Evolutionary conservation across 2,888 invertebrate species (phyloP), one percentile per base, ranked within the genome.

Genomic region (Cyclophora albipunctata): DNA sequence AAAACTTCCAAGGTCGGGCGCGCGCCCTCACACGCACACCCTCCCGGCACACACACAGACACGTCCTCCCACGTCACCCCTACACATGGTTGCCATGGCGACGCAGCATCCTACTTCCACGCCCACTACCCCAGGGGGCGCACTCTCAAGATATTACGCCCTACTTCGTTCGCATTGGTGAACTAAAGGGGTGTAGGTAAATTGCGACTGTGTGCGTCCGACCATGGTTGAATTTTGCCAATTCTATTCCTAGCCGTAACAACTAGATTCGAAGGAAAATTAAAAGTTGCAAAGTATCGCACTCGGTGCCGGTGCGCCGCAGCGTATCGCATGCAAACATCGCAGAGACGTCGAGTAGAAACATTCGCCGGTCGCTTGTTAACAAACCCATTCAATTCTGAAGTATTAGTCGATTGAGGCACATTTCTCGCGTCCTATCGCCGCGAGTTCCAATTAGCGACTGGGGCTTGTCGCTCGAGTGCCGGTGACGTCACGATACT

Each of bases 91-190:
- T 77, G 87, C 86, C 90, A 90, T 90, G 81, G 88, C 87, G 81
- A 91, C 91, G 88, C 90, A 90, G 90, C 89, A 88, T 87, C 90
- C 90, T 85, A 84, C 84, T 88, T 84, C 89, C 87, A 86, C 88
- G 82, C 89, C 89, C 85, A 81, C 90, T 83, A 88, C 84, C 84
- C 84, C 84, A 78, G 81, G 85, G 85, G 84, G 81, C 81, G 82
- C 81, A 84, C 83, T 86, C 84, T 85, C 83, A 82, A 87, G 86
- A 83, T 85, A 85, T 84, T 83, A 84, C 87, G 84, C 86, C 84
- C 85, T 84, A 83, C 84, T 82, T 81, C 84, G 82, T 75, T 76
- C 83, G 85, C 79, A 84, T 84, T 85, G 85, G 86, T 73, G 85
- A 82, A 80, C 76, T 73, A 83, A 85, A 86, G 82, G 86, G 84